A percentile compares a stretch with the other conserved stretches of the same genome.
Evolutionary conservation across 1,140 invertebrate genomes (phyloP).

Genomic region (Odontomachus brunneus): DNA sequence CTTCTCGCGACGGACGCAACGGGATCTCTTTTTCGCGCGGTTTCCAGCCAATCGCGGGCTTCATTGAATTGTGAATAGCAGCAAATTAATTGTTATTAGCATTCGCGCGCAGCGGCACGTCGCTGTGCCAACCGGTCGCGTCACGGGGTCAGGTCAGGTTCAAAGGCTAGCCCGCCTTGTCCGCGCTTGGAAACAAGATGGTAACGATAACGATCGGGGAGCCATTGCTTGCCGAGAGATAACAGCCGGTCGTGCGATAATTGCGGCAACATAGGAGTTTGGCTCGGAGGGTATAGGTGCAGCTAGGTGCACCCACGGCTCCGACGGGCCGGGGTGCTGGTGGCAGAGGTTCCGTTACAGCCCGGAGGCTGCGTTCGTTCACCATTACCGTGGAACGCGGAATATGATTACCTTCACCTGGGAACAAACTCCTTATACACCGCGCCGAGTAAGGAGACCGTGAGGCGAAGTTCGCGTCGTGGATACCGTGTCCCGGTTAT

Average conservation of each 20-base stretch:
- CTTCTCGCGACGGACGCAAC: conserved; percentile 43
- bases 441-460: conserved; percentile 56
- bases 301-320: conserved; percentile 65
- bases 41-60: conserved; percentile 11
- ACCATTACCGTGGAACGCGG: conserved; percentile 83
- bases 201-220: conserved; percentile 65
- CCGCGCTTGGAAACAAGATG: conserved; percentile 61
- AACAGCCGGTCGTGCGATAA: conserved; percentile 72
- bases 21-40: conserved; percentile 26
- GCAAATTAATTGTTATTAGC: conserved; percentile 57
- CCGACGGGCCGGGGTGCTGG: conserved; percentile 74
- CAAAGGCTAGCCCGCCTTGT: conserved; percentile 54
- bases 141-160: conserved; percentile 46
- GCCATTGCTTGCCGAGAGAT: conserved; percentile 49
- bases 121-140: background rate
- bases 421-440: conserved; percentile 71
- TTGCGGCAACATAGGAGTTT: conserved; percentile 66
- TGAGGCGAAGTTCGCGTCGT: conserved; percentile 70
- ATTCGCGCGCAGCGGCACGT: conserved; percentile 5
- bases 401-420: conserved; percentile 83
- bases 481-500: conserved; percentile 66
- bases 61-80: conserved; percentile 52
- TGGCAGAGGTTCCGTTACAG: conserved; percentile 80
- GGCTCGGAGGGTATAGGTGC: conserved; percentile 50
- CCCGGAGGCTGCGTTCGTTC: conserved; percentile 79